phyloP scores from a whole-genome alignment of 2,113 vertebrate species.

The Otus sunia region DNA sequence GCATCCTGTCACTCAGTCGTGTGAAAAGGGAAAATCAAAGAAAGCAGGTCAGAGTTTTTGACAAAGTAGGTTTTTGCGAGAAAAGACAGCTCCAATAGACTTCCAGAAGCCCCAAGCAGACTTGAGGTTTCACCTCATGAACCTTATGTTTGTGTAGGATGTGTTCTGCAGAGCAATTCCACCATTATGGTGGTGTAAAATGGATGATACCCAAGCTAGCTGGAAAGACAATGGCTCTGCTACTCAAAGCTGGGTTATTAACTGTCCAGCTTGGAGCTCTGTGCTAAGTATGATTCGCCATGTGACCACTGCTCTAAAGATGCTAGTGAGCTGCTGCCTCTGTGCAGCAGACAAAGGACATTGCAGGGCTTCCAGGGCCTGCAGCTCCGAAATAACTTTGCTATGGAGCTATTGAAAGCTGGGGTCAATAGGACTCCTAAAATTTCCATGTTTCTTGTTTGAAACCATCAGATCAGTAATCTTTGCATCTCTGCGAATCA shows the following conservation, averaged over 20 bases:
- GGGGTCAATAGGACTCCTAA: neutral
- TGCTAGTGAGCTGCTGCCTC: neutral
- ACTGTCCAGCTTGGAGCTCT: neutral
- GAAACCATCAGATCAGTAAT: neutral
- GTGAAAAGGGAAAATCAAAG: neutral
- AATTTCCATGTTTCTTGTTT: neutral
- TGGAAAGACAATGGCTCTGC: neutral
- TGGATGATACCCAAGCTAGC: neutral
- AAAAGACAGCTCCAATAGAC: neutral
- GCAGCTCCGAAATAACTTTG: neutral
- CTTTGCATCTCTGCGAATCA: neutral
- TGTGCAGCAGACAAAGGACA: neutral
- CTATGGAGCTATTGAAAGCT: neutral
- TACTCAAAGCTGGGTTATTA: neutral
- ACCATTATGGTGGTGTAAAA: neutral
- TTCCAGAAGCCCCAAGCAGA: neutral
- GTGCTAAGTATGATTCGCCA: fast-evolving
- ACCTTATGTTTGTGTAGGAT: neutral
- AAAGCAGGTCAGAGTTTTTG: neutral
- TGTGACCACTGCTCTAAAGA: neutral
- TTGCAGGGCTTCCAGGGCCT: neutral
- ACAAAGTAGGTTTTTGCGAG: neutral
- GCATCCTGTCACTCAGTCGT: neutral
- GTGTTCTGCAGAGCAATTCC: neutral
- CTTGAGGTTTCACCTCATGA: neutral